phyloP scores from a whole-genome alignment of 2,888 invertebrate species.

The Apomyelois bistriatella region DNA sequence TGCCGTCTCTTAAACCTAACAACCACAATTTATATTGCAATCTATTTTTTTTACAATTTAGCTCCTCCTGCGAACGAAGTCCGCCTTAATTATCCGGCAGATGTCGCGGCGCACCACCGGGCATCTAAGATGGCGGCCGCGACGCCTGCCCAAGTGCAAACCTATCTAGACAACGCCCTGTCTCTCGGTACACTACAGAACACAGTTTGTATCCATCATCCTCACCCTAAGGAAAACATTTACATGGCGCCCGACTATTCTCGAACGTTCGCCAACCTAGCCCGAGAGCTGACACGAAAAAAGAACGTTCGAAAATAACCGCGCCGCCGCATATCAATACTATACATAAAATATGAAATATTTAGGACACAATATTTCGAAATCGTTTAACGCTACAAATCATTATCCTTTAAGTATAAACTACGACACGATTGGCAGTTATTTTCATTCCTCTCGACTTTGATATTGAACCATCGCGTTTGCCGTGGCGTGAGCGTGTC shows the following conservation, averaged over 20 bases:
- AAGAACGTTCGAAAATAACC: slow-evolving; percentile 38
- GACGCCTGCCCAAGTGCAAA: slow-evolving; percentile 45
- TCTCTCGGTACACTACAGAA: slow-evolving; percentile 75
- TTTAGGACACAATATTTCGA: slow-evolving; percentile 72
- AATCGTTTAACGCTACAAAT: slow-evolving; percentile 71
- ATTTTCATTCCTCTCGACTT: slow-evolving; percentile 42
- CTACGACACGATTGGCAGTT: slow-evolving; percentile 77
- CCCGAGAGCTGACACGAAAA: slow-evolving; percentile 17
- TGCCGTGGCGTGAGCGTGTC: slow-evolving; percentile 33
- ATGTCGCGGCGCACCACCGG: slow-evolving; percentile 22
- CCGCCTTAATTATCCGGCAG: slow-evolving; percentile 42
- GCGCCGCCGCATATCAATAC: slow-evolving; percentile 54
- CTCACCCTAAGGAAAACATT: slow-evolving; percentile 64
- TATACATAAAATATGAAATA: slow-evolving; percentile 69
- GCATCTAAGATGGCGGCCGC: slow-evolving; percentile 8
- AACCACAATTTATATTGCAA: slow-evolving; percentile 69
- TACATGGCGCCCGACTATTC: slow-evolving; percentile 45
- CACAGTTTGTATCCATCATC: slow-evolving; percentile 74
- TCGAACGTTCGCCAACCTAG: slow-evolving; percentile 29
- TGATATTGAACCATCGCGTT: slow-evolving; percentile 50
- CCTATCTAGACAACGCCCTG: slow-evolving; percentile 71
- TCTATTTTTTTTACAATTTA: slow-evolving; percentile 70
- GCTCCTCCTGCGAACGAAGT: slow-evolving; percentile 53
- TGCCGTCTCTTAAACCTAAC: slow-evolving; percentile 60
- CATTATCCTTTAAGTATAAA: slow-evolving; percentile 67